Percentiles rank a stretch among this genome's conserved stretches.
phyloP scores from a whole-genome alignment of 1,140 invertebrate genomes.

The Trichonephila clavipes region DNA sequence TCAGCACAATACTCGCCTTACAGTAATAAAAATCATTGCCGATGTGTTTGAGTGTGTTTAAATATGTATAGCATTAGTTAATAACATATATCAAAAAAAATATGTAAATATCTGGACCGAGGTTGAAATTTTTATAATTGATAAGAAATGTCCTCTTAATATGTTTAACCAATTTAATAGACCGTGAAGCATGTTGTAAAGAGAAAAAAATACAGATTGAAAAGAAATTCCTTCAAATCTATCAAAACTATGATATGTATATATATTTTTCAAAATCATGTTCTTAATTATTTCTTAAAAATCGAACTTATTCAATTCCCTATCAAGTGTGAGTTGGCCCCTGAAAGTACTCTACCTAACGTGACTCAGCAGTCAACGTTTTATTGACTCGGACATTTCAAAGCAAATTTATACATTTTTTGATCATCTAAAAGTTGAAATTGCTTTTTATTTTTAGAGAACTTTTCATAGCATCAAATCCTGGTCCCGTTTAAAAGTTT shows the following conservation, averaged over 20 bases:
- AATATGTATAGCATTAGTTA: no score
- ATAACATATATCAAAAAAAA: no score
- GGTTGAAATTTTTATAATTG: not conserved
- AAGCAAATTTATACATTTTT: not conserved
- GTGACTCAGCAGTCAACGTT: not conserved
- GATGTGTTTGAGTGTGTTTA: no score
- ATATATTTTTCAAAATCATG: not conserved
- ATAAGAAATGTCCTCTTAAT: not conserved
- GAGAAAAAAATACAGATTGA: not conserved
- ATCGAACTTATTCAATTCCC: not conserved
- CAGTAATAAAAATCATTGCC: no score
- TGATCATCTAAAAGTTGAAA: not conserved
- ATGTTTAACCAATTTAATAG: not conserved
- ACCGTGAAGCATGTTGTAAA: not conserved
- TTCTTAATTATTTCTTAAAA: not conserved
- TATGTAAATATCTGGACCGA: not conserved
- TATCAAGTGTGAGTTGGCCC: not conserved
- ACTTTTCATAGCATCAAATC: not conserved
- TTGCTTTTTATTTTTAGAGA: not conserved
- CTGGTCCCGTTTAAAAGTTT: not conserved
- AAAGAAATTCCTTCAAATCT: not conserved
- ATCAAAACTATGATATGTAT: not conserved
- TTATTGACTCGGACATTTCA: not conserved
- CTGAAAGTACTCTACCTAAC: not conserved
- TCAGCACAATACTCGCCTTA: no score